Evolutionary conservation across 2,888 invertebrate genomes (phyloP).

Genomic region (Periphyllus acericola): DNA sequence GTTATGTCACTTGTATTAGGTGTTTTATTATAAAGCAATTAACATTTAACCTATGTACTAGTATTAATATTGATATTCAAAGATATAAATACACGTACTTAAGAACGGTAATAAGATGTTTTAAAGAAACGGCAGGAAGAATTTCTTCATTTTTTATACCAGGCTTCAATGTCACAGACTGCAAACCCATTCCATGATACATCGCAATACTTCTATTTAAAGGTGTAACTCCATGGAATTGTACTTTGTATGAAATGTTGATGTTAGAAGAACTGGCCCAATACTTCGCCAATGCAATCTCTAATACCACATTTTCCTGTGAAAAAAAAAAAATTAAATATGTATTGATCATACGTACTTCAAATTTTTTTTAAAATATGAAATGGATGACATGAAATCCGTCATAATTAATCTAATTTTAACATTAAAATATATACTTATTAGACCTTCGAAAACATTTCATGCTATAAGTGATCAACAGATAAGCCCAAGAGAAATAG

Average conservation of each 20-base stretch:
- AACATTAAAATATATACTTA: too few relatives aligned
- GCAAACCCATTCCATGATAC: conserved; percentile 81
- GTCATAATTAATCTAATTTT: too few relatives aligned
- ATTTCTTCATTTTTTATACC: conserved; percentile 81
- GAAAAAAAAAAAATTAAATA: conserved; percentile 63
- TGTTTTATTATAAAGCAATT: too few relatives aligned
- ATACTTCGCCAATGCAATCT: conserved; percentile 92
- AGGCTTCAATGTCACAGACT: conserved; percentile 76
- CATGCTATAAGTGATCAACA: too few relatives aligned
- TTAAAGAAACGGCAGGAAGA: conserved; percentile 78
- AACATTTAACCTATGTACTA: too few relatives aligned
- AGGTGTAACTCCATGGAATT: conserved; percentile 85
- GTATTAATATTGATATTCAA: too few relatives aligned
- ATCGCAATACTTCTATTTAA: conserved; percentile 75
- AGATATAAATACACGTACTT: conserved; percentile 68
- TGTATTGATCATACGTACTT: too few relatives aligned
- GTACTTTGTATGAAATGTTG: conserved; percentile 77
- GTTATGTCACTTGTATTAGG: too few relatives aligned
- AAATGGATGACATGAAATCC: too few relatives aligned
- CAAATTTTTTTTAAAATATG: too few relatives aligned
- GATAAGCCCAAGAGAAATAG: too few relatives aligned
- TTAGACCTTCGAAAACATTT: too few relatives aligned
- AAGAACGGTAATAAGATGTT: conserved; percentile 78
- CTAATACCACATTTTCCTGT: conserved; percentile 81
- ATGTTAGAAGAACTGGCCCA: conserved; percentile 88